Base-by-base conservation (phyloP, 23 tunicate species). In the Corella eumyota region DNA sequence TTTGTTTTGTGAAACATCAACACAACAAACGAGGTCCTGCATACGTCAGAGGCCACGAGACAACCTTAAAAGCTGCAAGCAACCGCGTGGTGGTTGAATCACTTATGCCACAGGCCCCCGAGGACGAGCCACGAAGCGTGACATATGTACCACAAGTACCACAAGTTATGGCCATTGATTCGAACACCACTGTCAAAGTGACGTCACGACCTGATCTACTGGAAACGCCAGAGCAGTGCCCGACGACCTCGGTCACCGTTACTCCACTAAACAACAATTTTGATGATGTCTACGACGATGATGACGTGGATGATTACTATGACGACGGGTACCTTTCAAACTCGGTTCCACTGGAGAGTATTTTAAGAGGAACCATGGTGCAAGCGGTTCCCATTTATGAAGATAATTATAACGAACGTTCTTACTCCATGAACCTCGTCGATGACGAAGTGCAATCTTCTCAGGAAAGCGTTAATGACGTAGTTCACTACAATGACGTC, bases 291-390 rank as follows among this genome's bases (percentile, higher is more conserved):
- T 61, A 50, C 4, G 17, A 30, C 56, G 71, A 55, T 38, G 63
- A 34, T 13, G 65, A 34, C 45, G 19, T n/a, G 7, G 65, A 15
- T 3, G 65, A 34, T 36, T 64, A 36, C 17, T 64, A 25, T 64
- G 70, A 50, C 28, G 80, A 64, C 34, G 80, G 47, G 9, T 37
- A 54, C 25, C 34, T 65, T n/a, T 75, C 82, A 4, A 75, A 65
- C 60, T 75, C 82, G 4, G 57, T 75, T 47, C 82, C 82, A 21
- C 82, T 2, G 23, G 82, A 75, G 46, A 68, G 82, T n/a, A 22
- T 57, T 22, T 28, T 75, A 20, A 26, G 57, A 9, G n/a, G n/a
- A n/a, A n/a, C 27, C 70, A 6, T 30, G 61, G 11, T 46, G 62
- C 11, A 52, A 32, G 45, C 72, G 34, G 32, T n/a, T n/a, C n/a